Conservation (phyloP, 2,797 vertebrate genomes). For the Aulostomus chinensis region DNA sequence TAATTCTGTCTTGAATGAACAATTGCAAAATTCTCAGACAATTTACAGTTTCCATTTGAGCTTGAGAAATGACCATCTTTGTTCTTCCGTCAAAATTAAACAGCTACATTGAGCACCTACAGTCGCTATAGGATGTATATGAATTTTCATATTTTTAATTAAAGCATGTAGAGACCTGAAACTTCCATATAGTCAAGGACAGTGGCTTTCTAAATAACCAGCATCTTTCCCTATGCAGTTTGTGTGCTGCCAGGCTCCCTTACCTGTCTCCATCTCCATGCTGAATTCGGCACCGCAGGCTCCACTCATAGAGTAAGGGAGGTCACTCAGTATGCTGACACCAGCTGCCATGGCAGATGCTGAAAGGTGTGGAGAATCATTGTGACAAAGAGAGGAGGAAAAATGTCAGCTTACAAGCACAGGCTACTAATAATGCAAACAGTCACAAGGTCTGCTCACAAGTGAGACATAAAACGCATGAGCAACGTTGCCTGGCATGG, state of each 20-base stretch:
- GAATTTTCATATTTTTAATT: too few relatives aligned
- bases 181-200: too few relatives aligned
- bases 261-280: slow-evolving; percentile 87
- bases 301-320: slow-evolving; percentile 71
- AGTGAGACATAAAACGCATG: slow-evolving; percentile 25
- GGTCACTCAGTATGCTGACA: slow-evolving; percentile 85
- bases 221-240: too few relatives aligned
- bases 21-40: too few relatives aligned
- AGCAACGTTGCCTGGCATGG: slow-evolving; percentile 49
- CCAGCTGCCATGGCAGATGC: slow-evolving; percentile 89
- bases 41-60: too few relatives aligned
- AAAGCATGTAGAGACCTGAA: too few relatives aligned
- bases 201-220: too few relatives aligned
- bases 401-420: background rate
- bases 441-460: slow-evolving; percentile 2
- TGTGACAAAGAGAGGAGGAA: slow-evolving; percentile 36
- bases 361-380: slow-evolving; percentile 70
- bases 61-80: too few relatives aligned
- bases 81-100: too few relatives aligned
- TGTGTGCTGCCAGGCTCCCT: slow-evolving; percentile 22
- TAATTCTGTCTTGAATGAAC: too few relatives aligned
- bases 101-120: too few relatives aligned
- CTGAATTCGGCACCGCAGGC: slow-evolving; percentile 61
- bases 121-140: too few relatives aligned
- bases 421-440: slow-evolving; percentile 36